Conservation (phyloP, 2,113 vertebrate species). For the Ammodytes dubius region DNA sequence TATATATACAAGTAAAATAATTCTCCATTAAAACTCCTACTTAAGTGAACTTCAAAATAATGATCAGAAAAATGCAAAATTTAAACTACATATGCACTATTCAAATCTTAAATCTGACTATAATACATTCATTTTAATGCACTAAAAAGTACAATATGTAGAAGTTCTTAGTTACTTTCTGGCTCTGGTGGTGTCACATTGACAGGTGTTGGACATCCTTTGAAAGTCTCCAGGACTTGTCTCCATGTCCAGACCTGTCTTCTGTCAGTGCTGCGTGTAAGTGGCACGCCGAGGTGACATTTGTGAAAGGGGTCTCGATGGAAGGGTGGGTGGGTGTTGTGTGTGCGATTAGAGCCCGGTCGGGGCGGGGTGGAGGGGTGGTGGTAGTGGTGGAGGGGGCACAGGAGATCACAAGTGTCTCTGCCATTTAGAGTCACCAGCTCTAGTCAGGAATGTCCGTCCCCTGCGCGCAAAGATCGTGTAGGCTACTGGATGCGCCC, state of each 20-base stretch:
- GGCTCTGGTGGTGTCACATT: not conserved
- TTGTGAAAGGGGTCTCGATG: slow-evolving; percentile 36
- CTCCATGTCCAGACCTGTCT: not conserved
- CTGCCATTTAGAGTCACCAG: slow-evolving; percentile 86
- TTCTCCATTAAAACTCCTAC: no score
- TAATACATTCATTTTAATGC: not conserved
- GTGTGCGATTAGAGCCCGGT: slow-evolving; percentile 59
- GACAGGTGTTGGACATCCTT: slow-evolving; percentile 21
- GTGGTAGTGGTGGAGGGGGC: slow-evolving; percentile 5
- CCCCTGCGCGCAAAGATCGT: slow-evolving; percentile 72
- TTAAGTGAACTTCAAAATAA: no score
- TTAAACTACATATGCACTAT: not conserved
- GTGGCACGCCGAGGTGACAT: slow-evolving; percentile 61
- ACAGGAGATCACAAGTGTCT: slow-evolving; percentile 67
- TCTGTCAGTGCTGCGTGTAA: not conserved
- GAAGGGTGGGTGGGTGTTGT: slow-evolving; percentile 40
- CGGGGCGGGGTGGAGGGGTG: slow-evolving; percentile 42
- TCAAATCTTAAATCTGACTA: not conserved
- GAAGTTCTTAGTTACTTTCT: not conserved
- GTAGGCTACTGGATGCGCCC: slow-evolving; percentile 68
- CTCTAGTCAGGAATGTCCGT: slow-evolving; percentile 83
- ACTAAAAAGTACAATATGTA: not conserved
- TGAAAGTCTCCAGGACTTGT: not conserved
- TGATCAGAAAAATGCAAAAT: no score
- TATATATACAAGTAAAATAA: no score